phyloP scores from a whole-genome alignment of 2,113 vertebrate genomes.

The Lagenorhynchus albirostris region DNA sequence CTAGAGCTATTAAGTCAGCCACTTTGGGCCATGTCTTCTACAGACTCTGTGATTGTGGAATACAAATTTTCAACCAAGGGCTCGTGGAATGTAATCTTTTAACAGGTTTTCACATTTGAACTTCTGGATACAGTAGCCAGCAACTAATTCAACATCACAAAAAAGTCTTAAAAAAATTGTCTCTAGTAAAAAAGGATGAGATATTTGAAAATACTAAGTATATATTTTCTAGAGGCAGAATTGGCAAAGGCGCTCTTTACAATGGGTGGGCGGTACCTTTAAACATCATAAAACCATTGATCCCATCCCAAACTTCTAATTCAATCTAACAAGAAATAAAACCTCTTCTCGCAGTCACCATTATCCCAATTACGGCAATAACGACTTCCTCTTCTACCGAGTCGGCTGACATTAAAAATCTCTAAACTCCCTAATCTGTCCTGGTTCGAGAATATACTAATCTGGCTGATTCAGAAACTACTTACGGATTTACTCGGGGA shows the following conservation, averaged over 20 bases:
- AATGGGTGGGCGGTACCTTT: not conserved
- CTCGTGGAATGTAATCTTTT: not conserved
- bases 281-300: not conserved
- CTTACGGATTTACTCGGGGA: not conserved
- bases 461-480: not conserved
- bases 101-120: not conserved
- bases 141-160: conserved; percentile 3
- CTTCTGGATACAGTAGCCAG: not conserved
- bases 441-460: not conserved
- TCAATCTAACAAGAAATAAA: not conserved
- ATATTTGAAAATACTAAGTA: not conserved
- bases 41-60: not conserved
- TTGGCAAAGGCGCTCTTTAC: not conserved
- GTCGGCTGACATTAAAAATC: not conserved
- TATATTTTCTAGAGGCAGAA: not conserved
- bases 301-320: not conserved
- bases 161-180: not conserved
- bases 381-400: not conserved
- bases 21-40: not conserved
- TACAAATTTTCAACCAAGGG: not conserved
- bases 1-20: not conserved
- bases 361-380: not conserved
- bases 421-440: not conserved
- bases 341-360: not conserved
- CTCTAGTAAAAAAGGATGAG: not conserved